These are phyloP conservation scores for Drosophila mayaguana DNA, from an alignment of 2,888 invertebrate genomes.

Conservation along the genomic window DNA sequence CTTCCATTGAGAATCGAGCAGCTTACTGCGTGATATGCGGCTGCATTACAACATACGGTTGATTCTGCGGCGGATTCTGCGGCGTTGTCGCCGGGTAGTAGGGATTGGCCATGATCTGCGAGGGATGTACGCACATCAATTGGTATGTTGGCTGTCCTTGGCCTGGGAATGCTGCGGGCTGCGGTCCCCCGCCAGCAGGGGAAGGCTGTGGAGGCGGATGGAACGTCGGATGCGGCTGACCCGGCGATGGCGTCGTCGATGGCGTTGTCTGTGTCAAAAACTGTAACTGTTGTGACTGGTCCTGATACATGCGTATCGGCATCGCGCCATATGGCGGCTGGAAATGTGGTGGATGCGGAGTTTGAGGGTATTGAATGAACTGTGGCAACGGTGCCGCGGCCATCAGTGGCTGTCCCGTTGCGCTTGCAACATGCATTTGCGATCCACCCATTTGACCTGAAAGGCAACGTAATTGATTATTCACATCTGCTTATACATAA, in stretches of 20 bases:
- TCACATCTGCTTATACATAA: not conserved
- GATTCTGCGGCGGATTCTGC: constrained; percentile 83
- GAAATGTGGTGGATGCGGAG: constrained; percentile 86
- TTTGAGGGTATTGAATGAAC: constrained; percentile 88
- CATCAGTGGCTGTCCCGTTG: constrained; percentile 93
- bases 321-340: constrained; percentile 85
- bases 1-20: constrained; percentile 22
- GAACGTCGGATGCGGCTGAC: constrained; percentile 87
- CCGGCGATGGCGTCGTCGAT: constrained; percentile 87
- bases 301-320: constrained; percentile 90
- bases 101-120: constrained; percentile 81
- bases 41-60: constrained; percentile 84
- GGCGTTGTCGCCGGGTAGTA: constrained; percentile 82
- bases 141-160: constrained; percentile 86
- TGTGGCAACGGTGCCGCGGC: constrained; percentile 92
- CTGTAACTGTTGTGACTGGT: constrained; percentile 87
- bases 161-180: constrained; percentile 83
- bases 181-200: constrained; percentile 87
- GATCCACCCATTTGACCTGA: constrained; percentile 87
- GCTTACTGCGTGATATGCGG: constrained; percentile 84
- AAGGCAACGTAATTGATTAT: not conserved
- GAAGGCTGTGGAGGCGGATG: constrained; percentile 87
- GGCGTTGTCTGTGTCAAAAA: constrained; percentile 87
- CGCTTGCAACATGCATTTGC: constrained; percentile 90
- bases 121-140: constrained; percentile 86